Evolutionary conservation across 2,113 vertebrate genomes (phyloP).

Genomic region (Lipotes vexillifer): DNA sequence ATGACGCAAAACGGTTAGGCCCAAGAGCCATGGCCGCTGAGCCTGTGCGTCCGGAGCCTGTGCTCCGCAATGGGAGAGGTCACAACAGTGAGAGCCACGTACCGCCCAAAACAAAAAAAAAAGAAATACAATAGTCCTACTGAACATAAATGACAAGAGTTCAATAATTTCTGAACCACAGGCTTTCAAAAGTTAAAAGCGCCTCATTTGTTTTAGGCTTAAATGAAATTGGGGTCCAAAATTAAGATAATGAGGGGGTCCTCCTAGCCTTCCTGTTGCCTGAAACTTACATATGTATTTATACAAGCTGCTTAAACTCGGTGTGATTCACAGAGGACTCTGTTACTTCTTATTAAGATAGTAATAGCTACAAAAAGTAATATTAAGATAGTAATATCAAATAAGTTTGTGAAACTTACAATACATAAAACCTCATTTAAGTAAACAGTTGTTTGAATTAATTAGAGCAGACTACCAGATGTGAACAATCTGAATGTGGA

Average conservation of each 20-base stretch:
- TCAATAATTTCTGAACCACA: not conserved
- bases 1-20: too few species aligned
- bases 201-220: not conserved
- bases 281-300: not conserved
- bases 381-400: not conserved
- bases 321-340: not conserved
- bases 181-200: not conserved
- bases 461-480: not conserved
- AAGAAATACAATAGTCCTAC: not conserved
- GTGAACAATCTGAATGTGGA: not conserved
- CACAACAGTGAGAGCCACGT: too few species aligned
- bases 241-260: not conserved
- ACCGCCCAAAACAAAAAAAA: too few species aligned
- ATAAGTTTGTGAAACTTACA: not conserved
- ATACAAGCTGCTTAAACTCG: not conserved
- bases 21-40: too few species aligned
- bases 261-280: not conserved
- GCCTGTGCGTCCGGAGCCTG: too few species aligned
- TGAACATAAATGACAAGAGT: not conserved
- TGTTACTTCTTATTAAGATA: not conserved
- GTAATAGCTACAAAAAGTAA: not conserved
- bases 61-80: too few species aligned
- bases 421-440: not conserved
- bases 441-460: not conserved
- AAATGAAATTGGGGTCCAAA: not conserved